A percentile compares a stretch with the other conserved stretches of the same genome.
phyloP scores from a whole-genome alignment of 2,113 vertebrate species.

The Triplophysa dalaica region DNA sequence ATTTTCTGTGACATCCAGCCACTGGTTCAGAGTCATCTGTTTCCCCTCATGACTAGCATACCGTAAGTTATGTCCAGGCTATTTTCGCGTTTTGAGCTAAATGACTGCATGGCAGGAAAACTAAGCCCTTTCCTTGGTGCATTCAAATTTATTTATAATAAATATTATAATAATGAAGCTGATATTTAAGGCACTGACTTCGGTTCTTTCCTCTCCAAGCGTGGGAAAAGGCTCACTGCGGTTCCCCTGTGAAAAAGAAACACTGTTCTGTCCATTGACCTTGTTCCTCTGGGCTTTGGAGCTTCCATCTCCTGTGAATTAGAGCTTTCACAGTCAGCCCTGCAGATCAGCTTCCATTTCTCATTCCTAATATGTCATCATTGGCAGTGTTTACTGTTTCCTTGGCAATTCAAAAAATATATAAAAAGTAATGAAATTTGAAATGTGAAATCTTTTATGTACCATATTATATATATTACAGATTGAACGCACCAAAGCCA shows the following conservation, averaged over 20 bases:
- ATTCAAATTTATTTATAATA: not conserved
- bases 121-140: not conserved
- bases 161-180: conserved; percentile 10
- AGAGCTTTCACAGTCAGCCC: conserved; percentile 41
- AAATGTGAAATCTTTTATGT: too few species aligned
- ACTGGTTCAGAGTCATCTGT: not conserved
- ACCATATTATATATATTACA: too few species aligned
- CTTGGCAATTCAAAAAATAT: not conserved
- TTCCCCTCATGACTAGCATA: not conserved
- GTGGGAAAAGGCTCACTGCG: conserved; percentile 70
- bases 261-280: conserved; percentile 66
- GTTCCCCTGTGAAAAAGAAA: conserved; percentile 66
- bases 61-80: conserved; percentile 6
- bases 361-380: conserved; percentile 27
- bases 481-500: not conserved
- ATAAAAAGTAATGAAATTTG: too few species aligned
- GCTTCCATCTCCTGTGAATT: conserved; percentile 58
- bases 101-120: not conserved
- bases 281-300: conserved; percentile 60
- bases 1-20: not conserved
- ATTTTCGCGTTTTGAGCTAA: not conserved
- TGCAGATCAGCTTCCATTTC: conserved; percentile 34
- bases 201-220: conserved; percentile 59
- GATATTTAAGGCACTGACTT: conserved; percentile 36
- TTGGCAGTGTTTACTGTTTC: not conserved